phyloP scores from a whole-genome alignment of 1,140 invertebrate genomes.

The Drosophila bifasciata region DNA sequence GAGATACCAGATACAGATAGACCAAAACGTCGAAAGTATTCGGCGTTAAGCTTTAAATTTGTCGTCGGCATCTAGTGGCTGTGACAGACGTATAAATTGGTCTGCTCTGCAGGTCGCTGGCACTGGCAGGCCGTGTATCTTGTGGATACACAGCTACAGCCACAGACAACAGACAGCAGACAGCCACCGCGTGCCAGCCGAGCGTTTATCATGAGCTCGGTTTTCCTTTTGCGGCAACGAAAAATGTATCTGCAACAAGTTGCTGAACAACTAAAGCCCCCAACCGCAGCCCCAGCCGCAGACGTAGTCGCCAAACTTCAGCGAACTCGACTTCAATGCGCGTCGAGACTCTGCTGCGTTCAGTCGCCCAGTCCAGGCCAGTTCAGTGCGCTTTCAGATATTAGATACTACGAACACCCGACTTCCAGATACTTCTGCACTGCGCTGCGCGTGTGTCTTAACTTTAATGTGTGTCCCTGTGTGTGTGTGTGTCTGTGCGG shows the following conservation, averaged over 20 bases:
- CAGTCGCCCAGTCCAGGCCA: slow-evolving; percentile 53
- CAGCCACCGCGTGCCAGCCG: slow-evolving; percentile 64
- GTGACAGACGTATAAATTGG: slow-evolving; percentile 81
- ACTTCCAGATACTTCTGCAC: slow-evolving; percentile 56
- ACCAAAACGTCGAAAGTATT: slow-evolving; percentile 63
- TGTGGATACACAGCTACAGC: slow-evolving; percentile 41
- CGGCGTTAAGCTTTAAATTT: slow-evolving; percentile 76
- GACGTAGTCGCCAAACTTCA: slow-evolving; percentile 42
- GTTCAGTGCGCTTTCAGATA: slow-evolving; percentile 43
- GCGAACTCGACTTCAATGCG: slow-evolving; percentile 74
- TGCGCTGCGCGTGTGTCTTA: slow-evolving; percentile 34
- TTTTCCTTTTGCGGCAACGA: slow-evolving; percentile 74
- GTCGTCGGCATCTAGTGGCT: slow-evolving; percentile 68
- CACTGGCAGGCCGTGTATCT: slow-evolving; percentile 60
- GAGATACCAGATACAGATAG: slow-evolving; percentile 64
- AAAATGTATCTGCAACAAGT: slow-evolving; percentile 81
- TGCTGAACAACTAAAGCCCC: slow-evolving; percentile 50
- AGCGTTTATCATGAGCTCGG: slow-evolving; percentile 75
- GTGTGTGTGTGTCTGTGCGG: slow-evolving; percentile 29
- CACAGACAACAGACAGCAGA: slow-evolving; percentile 27
- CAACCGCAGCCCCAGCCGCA: slow-evolving; percentile 7
- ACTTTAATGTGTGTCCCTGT: slow-evolving; percentile 24
- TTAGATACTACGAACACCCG: slow-evolving; percentile 21
- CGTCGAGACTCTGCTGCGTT: slow-evolving; percentile 72
- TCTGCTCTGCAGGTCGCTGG: slow-evolving; percentile 45